Evolutionary conservation across 2,113 vertebrate species (phyloP), one percentile per base, ranked within the genome.

Genomic region (Motacilla tschutschensis): DNA sequence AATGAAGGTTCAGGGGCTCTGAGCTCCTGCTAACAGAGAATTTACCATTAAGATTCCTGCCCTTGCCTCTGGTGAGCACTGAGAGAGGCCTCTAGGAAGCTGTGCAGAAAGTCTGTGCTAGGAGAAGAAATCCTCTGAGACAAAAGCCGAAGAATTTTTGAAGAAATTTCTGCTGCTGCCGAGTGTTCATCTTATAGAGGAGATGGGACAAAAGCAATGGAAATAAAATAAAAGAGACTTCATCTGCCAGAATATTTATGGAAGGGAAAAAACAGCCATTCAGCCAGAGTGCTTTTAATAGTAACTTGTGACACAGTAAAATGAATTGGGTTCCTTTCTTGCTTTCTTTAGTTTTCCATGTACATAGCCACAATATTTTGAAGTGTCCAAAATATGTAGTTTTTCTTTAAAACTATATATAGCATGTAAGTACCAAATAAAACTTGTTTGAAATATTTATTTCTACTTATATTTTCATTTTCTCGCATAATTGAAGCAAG

Each of bases 401-500:
- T 97, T 97, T 97, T 95, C 89, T 95, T 97, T 95, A 92, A 95
- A 95, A 92, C 69, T 75, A 93, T 95, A 96, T 96, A 96, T 96
- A 97, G 94, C 93, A 97, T 97, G 93, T 94, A 95, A 98, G 97
- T 94, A 97, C 96, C 94, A 94, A 97, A 95, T 97, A 97, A 96
- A 97, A 94, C 92, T 83, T 93, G 89, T 96, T 95, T 95, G 93
- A 92, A 93, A 82, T 92, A 94, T 70, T 95, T 95, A 88, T 81
- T 79, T 75, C 74, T 81, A 92, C 55, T 94, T 87, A 85, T 64
- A 81, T 74, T 86, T 91, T 92, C 86, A 82, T 91, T 88, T 87
- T 85, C 60, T 72, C 81, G 65, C 36, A 47, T 57, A 60, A 43
- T n/a, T 51, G 53, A 71, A 93, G 62, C 41, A 70, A 71, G 31